phyloP scores from a whole-genome alignment of 2,113 vertebrate genomes.

The Promerops cafer region DNA sequence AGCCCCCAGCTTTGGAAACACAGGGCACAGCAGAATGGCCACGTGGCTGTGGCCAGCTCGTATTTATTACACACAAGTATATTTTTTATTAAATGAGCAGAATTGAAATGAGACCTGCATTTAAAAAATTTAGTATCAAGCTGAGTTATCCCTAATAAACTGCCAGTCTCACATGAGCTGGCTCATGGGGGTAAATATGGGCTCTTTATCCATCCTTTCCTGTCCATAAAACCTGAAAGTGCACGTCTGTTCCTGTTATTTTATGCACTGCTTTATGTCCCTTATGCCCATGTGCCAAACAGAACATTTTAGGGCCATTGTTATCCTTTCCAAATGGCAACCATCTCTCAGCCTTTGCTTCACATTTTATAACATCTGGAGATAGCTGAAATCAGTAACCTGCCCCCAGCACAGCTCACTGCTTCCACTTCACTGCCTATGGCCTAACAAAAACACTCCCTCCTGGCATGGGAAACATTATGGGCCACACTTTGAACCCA shows the following conservation, averaged over 20 bases:
- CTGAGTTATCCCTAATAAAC: not conserved
- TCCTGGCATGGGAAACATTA: not conserved
- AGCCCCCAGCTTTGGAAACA: not conserved
- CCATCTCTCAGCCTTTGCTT: not conserved
- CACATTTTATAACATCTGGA: not conserved
- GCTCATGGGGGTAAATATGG: not conserved
- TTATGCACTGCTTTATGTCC: not conserved
- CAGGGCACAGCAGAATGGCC: not conserved
- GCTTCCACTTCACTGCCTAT: not conserved
- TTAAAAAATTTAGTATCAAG: not conserved
- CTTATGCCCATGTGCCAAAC: not conserved
- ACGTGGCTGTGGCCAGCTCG: not conserved
- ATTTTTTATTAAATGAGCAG: not conserved
- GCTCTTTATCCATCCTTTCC: not conserved
- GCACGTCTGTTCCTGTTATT: not conserved
- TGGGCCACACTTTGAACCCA: not conserved
- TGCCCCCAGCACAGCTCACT: not conserved
- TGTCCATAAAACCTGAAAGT: not conserved
- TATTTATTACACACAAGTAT: not conserved
- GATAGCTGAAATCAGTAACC: not conserved
- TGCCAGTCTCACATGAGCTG: not conserved
- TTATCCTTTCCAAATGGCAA: not conserved
- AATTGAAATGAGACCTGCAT: not conserved
- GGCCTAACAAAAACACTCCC: accelerated
- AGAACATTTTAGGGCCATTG: not conserved